Evolutionary conservation across 2,113 vertebrate species (phyloP).

Genomic region (Leptobrachium leishanense): DNA sequence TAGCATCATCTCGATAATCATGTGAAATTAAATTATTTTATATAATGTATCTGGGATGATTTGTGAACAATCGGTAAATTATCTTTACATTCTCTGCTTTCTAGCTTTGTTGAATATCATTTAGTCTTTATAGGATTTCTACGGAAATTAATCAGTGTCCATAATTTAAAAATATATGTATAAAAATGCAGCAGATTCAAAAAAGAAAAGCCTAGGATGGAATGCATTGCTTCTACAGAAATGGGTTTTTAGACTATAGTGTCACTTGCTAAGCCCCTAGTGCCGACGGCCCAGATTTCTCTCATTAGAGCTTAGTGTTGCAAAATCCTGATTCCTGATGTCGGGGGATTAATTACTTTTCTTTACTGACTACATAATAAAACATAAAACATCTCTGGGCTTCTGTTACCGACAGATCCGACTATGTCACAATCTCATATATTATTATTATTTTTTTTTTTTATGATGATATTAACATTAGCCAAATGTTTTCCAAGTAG

Average conservation of each 20-base stretch:
- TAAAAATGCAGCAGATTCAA: not conserved
- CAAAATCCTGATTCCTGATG: slow-evolving; percentile 40
- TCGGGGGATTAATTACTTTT: slow-evolving; percentile 47
- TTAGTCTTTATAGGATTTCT: no score
- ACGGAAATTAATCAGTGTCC: no score
- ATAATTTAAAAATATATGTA: no score
- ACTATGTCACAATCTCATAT: slow-evolving; percentile 11
- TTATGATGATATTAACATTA: not conserved
- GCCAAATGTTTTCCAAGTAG: not conserved
- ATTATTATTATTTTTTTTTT: not conserved
- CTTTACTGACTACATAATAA: slow-evolving; percentile 39
- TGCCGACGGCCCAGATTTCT: slow-evolving; percentile 44
- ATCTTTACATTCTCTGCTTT: no score
- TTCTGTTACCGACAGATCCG: slow-evolving; percentile 21
- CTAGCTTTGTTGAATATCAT: no score
- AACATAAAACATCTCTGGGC: slow-evolving; percentile 29
- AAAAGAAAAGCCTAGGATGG: not conserved
- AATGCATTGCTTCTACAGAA: not conserved
- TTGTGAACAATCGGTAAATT: no score
- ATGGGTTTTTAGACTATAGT: slow-evolving; percentile 17
- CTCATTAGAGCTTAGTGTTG: slow-evolving; percentile 46
- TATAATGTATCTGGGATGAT: no score
- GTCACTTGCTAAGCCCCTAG: slow-evolving; percentile 23
- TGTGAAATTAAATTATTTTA: no score
- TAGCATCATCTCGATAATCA: no score